A percentile compares a stretch with the other conserved stretches of the same genome.
These are phyloP conservation scores for Bombus balteatus DNA, from an alignment of 1,140 invertebrate genomes.

Conservation along the genomic window DNA sequence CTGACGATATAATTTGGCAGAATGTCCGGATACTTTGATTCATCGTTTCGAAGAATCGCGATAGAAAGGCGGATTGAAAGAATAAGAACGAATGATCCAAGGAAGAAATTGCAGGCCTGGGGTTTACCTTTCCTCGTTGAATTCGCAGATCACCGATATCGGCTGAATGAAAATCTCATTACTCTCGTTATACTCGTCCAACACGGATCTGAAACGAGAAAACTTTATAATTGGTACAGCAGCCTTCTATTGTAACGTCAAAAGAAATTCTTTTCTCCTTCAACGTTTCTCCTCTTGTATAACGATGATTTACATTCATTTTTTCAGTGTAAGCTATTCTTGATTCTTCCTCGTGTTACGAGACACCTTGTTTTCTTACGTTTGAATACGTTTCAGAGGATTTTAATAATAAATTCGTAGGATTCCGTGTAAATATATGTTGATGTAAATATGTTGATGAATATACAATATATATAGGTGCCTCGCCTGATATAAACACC, in stretches of 20 bases:
- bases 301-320: background rate
- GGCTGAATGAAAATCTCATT: conserved; percentile 41
- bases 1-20: conserved; percentile 9
- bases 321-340: background rate
- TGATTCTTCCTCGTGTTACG: no score
- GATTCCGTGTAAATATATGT: no score
- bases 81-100: conserved; percentile 22
- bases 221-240: conserved; percentile 44
- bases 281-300: background rate
- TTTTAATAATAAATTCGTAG: no score
- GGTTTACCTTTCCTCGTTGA: conserved; percentile 18
- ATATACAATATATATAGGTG: no score
- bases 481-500: no score
- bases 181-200: conserved; percentile 24
- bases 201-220: conserved; percentile 23
- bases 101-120: background rate
- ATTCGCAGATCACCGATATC: conserved; percentile 32
- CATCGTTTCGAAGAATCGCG: background rate
- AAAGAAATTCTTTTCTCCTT: conserved; percentile 5
- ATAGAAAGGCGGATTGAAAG: background rate
- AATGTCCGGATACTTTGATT: background rate
- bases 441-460: no score
- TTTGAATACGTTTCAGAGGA: no score
- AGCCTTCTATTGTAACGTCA: background rate
- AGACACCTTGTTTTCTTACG: no score